Evolutionary conservation across 2,888 invertebrate genomes (phyloP).

Genomic region (Lycocerus yunnanus): DNA sequence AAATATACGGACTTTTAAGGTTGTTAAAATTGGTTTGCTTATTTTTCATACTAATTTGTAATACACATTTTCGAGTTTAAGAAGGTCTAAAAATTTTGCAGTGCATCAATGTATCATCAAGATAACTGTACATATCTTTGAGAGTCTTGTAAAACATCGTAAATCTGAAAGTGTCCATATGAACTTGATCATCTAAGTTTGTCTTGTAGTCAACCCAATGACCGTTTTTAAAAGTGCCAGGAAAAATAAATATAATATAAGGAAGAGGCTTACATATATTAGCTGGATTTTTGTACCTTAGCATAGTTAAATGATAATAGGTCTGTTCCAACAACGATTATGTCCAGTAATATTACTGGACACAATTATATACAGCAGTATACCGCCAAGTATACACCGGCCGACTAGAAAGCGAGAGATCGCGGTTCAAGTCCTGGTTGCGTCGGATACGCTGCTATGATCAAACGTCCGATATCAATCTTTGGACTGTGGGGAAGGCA

Average conservation of each 20-base stretch:
- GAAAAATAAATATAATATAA: conserved; percentile 36
- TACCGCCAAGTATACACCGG: no score
- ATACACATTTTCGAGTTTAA: conserved; percentile 25
- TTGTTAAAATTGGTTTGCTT: not conserved
- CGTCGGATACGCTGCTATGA: no score
- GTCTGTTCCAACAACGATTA: no score
- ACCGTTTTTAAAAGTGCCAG: conserved; percentile 39
- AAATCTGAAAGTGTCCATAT: conserved; percentile 27
- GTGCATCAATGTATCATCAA: conserved; percentile 58
- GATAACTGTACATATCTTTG: conserved; percentile 64
- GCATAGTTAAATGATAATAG: not conserved
- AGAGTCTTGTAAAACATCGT: conserved; percentile 61
- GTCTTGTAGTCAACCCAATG: conserved; percentile 29
- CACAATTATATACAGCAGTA: no score
- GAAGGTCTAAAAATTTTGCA: conserved; percentile 53
- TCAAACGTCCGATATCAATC: no score
- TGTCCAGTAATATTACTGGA: no score
- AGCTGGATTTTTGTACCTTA: conserved; percentile 23
- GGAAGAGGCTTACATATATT: conserved; percentile 19
- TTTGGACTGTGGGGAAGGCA: no score
- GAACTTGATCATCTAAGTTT: no score
- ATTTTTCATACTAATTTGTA: conserved; percentile 10
- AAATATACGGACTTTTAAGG: conserved; percentile 60
- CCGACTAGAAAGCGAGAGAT: no score
- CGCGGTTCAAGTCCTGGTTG: no score